Evolutionary conservation across 2,797 vertebrate species (phyloP), one percentile per base, ranked within the genome.

Genomic region (Acestrorhynchus altus): DNA sequence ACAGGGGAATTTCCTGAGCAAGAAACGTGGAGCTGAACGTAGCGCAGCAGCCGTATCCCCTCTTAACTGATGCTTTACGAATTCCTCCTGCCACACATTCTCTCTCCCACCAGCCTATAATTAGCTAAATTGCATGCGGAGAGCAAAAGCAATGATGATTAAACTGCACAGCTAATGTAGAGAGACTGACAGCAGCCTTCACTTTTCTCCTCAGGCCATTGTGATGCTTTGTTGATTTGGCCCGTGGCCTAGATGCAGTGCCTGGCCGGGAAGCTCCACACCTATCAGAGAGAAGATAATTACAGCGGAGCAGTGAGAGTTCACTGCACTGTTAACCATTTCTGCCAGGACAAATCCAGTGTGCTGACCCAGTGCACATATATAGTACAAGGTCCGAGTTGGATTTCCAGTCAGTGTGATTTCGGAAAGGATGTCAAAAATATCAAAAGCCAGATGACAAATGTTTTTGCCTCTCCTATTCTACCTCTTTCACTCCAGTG

Each of bases 51-150:
- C 26, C 26, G 26, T 4, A 59, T 59, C 24, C 26, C 7, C 67
- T 28, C 67, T 12, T 26, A 12, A 85, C 87, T 89, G 89, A 90
- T 85, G 84, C 83, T 90, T 91, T 86, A 91, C 88, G 88, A 87
- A 91, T 87, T 91, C 88, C 86, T 61, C 42, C 70, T 82, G 85
- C 80, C 35, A 31, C 26, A 31, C 24, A 26, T 4, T 28, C 79
- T 86, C 79, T 86, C 73, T 40, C 60, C 4, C 39, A 71, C 83
- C 24, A 85, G 89, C 85, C 69, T 86, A 67, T 77, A 88, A 91
- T 93, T 91, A 91, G 82, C 80, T 60, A 61, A 86, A 89, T 72
- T 79, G 83, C 31, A 35, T 35, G 31, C 31, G 31, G 31, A 35
- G 2, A 35, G 31, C 83, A 70, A 54, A 77, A 57, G 73, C 74